Base-by-base conservation (phyloP, 2,888 invertebrate genomes). In the Cephus pygmeus region DNA sequence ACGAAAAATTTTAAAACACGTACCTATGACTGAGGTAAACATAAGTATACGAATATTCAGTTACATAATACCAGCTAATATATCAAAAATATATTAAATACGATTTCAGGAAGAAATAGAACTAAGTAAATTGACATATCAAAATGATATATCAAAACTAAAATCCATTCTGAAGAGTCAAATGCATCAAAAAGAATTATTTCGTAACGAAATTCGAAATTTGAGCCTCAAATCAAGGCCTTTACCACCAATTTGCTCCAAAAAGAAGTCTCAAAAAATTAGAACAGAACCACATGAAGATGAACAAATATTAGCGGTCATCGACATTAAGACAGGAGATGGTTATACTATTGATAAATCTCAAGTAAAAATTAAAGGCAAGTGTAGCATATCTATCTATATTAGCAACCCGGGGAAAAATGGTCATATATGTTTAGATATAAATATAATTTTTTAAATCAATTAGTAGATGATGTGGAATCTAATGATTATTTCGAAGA, bases 71-170 rank as follows among this genome's bases (percentile, higher is more conserved):
- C 6, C 56, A 23, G 15, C 23, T 56, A 23, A 23, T 56, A 56
- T 56, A 56, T 56, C 6, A 4, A 56, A 23, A 9, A 56, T 23
- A 56, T 56, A 9, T 2, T 56, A 23, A 56, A 34, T 71, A 34
- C 23, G 23, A 74, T 35, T 74, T 36, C 23, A 90, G 85, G 88
- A 89, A 73, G 87, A 88, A 75, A 86, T 91, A 75, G 35, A 79
- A 23, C 84, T 87, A 73, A 84, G 88, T 12, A 89, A 92, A 77
- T 77, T 86, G 15, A 85, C 87, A 34, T 91, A 91, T 79, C 84
- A 88, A 34, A 81, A 87, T n/a, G 93, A 93, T 79, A 81, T 93
- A 71, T 77, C 81, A n/a, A 91, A 90, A 80, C 86, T 93, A 15
- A 87, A 91, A 78, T 83, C 81, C 12, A 90, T 93, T 69, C 81